These are phyloP conservation scores for Helarctos malayanus DNA, from an alignment of 2,797 vertebrate genomes.

Conservation along the genomic window DNA sequence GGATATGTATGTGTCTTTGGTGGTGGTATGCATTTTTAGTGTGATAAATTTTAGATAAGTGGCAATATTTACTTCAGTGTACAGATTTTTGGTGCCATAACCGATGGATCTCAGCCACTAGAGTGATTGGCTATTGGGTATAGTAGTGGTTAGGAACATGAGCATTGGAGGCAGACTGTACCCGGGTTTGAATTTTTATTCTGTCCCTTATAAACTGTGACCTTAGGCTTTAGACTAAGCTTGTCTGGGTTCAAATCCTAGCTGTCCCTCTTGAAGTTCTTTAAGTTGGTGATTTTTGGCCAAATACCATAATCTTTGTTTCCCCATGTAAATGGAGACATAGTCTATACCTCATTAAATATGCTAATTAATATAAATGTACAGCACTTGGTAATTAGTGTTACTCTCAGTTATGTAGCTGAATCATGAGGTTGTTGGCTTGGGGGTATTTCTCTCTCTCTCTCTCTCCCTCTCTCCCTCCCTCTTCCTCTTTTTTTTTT, in stretches of 20 bases:
- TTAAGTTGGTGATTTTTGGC: conserved; percentile 17
- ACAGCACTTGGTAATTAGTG: not conserved
- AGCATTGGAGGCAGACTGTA: not conserved
- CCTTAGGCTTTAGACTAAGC: not conserved
- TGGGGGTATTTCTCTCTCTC: not conserved
- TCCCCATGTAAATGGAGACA: not conserved
- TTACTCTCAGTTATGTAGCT: not conserved
- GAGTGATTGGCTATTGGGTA: not conserved
- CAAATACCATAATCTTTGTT: not conserved
- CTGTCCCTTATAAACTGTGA: not conserved
- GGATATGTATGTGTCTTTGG: not conserved
- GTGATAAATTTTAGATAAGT: not conserved
- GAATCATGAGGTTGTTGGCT: not conserved
- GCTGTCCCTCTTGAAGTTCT: not conserved
- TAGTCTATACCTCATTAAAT: not conserved
- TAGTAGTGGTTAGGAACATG: not conserved
- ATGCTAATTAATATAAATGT: conserved; percentile 28
- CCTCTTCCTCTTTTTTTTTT: too few relatives aligned
- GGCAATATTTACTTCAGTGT: not conserved
- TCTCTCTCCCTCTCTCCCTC: too few relatives aligned
- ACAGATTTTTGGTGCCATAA: not conserved
- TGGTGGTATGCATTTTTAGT: not conserved
- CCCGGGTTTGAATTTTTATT: conserved; percentile 13
- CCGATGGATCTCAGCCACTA: not conserved
- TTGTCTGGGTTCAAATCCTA: not conserved